A percentile compares a stretch with the other conserved stretches of the same genome.
Conservation (phyloP, 2,888 invertebrate species). For the Leucoma salicis region DNA sequence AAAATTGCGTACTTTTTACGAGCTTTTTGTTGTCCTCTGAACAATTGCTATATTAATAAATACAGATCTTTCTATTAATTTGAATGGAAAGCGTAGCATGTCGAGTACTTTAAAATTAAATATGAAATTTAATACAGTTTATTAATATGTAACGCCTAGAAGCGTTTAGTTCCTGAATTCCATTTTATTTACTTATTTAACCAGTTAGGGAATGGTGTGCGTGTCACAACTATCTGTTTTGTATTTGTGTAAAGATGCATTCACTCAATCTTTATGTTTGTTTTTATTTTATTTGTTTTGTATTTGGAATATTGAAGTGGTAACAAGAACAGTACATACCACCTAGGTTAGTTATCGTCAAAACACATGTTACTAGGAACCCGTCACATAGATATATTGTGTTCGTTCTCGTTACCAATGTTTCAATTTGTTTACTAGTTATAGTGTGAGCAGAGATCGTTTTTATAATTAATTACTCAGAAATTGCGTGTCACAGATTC, state of each 20-base stretch:
- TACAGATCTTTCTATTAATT: slow-evolving; percentile 55
- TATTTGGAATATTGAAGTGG: slow-evolving; percentile 48
- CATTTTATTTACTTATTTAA: slow-evolving; percentile 30
- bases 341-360: no score
- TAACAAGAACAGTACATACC: slow-evolving; percentile 29
- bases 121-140: slow-evolving; percentile 19
- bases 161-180: slow-evolving; percentile 38
- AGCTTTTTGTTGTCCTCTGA: slow-evolving; percentile 44
- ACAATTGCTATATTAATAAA: slow-evolving; percentile 52
- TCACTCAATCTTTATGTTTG: slow-evolving; percentile 55
- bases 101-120: no score
- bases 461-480: slow-evolving; percentile 16
- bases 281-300: slow-evolving; percentile 46
- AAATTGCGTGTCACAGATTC: slow-evolving; percentile 22
- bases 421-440: slow-evolving; percentile 25
- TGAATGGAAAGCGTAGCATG: no score
- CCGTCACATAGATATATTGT: no score
- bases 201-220: slow-evolving; percentile 43
- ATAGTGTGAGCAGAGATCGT: slow-evolving; percentile 24
- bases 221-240: slow-evolving; percentile 44
- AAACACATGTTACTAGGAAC: no score
- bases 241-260: slow-evolving; percentile 48
- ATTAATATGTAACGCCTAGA: slow-evolving; percentile 39
- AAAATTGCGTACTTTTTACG: slow-evolving; percentile 49
- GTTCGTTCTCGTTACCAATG: slow-evolving; percentile 39